Evolutionary conservation across 2,888 invertebrate genomes (phyloP).

Genomic region (Tiliacea aurago): DNA sequence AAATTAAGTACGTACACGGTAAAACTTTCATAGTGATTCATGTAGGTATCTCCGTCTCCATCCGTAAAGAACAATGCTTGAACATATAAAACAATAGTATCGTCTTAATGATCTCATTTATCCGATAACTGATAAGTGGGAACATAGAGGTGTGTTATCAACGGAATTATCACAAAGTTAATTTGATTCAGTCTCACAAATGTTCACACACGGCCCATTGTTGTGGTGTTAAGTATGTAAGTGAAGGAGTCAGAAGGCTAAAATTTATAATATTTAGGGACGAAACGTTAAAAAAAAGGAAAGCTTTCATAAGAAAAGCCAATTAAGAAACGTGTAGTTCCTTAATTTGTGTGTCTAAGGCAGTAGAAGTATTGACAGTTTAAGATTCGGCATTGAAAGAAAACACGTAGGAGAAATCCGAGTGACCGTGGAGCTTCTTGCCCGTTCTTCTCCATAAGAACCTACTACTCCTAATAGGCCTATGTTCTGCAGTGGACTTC

Average conservation of each 20-base stretch:
- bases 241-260: slow-evolving; percentile 13
- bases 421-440: no score
- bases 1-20: slow-evolving; percentile 12
- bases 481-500: no score
- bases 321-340: background rate
- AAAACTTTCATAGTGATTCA: slow-evolving; percentile 28
- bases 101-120: slow-evolving; percentile 65
- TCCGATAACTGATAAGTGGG: slow-evolving; percentile 46
- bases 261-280: background rate
- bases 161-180: slow-evolving; percentile 52
- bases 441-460: no score
- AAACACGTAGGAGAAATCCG: no score
- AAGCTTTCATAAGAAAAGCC: no score
- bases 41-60: slow-evolving; percentile 14
- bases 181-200: slow-evolving; percentile 62
- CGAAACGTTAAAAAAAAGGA: background rate
- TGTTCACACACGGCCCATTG: slow-evolving; percentile 60
- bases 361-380: background rate
- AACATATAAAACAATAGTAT: slow-evolving; percentile 63
- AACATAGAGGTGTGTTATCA: slow-evolving; percentile 63
- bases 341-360: no score
- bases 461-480: no score
- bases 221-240: slow-evolving; percentile 16
- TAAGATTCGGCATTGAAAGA: background rate
- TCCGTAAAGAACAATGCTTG: slow-evolving; percentile 49